Conservation (phyloP, 2,888 invertebrate species). For the Antitype chi region DNA sequence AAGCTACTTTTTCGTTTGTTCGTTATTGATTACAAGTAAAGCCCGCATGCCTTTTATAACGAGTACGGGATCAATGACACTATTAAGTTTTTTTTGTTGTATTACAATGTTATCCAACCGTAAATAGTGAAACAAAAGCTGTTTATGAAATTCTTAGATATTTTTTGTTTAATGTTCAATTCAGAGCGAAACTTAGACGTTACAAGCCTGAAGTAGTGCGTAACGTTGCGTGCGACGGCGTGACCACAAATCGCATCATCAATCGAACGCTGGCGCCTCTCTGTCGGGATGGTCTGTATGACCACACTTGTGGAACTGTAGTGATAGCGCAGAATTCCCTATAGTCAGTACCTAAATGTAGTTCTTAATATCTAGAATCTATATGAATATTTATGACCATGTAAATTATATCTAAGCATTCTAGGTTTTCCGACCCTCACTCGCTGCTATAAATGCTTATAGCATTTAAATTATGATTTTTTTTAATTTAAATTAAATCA, state of each 20-base stretch:
- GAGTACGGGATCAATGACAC: conserved; percentile 59
- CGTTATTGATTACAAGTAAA: conserved; percentile 65
- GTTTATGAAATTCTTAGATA: neutral
- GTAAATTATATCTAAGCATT: neutral
- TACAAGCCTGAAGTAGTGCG: conserved; percentile 2
- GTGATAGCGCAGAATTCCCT: conserved; percentile 8
- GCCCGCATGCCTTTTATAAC: conserved; percentile 66
- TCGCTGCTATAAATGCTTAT: neutral
- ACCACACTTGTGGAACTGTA: conserved; percentile 13
- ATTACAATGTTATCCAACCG: neutral
- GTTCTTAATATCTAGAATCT: neutral
- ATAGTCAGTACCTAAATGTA: neutral
- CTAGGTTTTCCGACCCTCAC: neutral
- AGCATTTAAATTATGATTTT: neutral
- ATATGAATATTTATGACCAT: neutral
- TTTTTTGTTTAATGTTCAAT: neutral
- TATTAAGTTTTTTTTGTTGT: conserved; percentile 25
- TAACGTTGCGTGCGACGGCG: conserved; percentile 17
- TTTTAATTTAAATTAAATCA: no score
- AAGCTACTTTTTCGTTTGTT: conserved; percentile 32
- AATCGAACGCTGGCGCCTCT: conserved; percentile 40
- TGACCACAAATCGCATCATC: conserved; percentile 39
- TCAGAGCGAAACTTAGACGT: neutral
- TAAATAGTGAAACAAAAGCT: neutral
- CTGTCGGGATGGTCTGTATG: conserved; percentile 30